A percentile compares a stretch with the other conserved stretches of the same genome.
Conservation (phyloP, 2,113 vertebrate species). For the Anolis carolinensis region DNA sequence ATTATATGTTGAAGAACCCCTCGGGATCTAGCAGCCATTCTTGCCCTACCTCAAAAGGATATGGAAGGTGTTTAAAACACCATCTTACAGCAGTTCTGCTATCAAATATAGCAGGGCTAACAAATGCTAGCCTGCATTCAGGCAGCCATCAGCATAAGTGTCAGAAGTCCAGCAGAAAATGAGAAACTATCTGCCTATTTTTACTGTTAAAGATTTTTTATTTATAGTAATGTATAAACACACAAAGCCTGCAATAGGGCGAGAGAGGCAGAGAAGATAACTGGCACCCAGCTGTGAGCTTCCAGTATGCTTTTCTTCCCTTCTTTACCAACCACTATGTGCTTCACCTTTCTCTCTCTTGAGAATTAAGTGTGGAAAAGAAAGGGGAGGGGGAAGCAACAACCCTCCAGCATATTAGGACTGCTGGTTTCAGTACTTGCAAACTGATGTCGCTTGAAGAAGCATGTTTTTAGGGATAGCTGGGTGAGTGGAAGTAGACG, state of each 20-base stretch:
- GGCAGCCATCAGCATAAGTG: background rate
- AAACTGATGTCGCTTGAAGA: background rate
- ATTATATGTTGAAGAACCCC: too few relatives aligned
- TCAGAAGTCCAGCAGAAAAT: background rate
- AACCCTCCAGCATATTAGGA: background rate
- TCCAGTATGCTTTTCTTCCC: background rate
- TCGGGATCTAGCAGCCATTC: background rate
- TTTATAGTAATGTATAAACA: background rate
- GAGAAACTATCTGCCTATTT: background rate
- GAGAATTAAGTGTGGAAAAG: background rate
- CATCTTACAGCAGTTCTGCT: background rate
- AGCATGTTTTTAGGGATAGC: background rate
- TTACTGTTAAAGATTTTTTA: background rate
- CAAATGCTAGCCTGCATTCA: accelerated
- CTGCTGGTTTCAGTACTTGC: background rate
- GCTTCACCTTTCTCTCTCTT: too few relatives aligned
- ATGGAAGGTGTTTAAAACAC: background rate
- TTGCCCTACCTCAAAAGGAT: background rate
- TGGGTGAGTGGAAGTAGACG: background rate
- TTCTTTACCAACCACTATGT: background rate
- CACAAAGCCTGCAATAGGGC: background rate
- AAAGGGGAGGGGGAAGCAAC: background rate
- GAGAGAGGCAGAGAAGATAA: background rate
- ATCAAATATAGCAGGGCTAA: background rate
- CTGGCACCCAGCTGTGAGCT: background rate